Conservation (phyloP, 1,140 invertebrate species). For the Anastrepha ludens region DNA sequence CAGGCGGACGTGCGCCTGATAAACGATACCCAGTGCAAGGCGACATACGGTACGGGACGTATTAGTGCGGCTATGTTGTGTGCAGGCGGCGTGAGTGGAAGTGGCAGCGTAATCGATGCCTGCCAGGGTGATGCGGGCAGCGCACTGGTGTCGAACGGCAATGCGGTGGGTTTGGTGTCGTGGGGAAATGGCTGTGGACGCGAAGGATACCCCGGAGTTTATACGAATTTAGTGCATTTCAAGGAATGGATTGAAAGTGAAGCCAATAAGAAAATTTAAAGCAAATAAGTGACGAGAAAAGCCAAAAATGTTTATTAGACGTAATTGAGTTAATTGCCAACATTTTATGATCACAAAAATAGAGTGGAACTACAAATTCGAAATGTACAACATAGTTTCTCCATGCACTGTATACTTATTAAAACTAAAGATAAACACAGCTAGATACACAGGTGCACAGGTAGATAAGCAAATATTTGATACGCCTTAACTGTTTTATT, state of each 20-base stretch:
- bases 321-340: no score
- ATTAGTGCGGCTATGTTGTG: constrained; percentile 58
- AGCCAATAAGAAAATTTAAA: background rate
- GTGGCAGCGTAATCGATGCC: constrained; percentile 78
- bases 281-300: background rate
- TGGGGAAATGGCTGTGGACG: constrained; percentile 80
- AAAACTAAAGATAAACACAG: no score
- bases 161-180: constrained; percentile 78
- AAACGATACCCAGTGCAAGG: constrained; percentile 6
- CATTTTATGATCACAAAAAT: no score
- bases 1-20: constrained; percentile 1
- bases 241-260: constrained; percentile 71
- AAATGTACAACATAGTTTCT: no score
- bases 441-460: no score
- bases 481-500: no score
- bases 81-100: constrained; percentile 68
- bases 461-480: no score
- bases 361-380: no score
- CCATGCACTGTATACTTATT: no score
- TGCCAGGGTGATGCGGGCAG: constrained; percentile 82
- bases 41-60: constrained; percentile 54
- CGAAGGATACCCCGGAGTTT: constrained; percentile 78
- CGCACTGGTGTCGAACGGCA: constrained; percentile 76
- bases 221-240: constrained; percentile 75
- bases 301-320: no score